A percentile compares a stretch with the other conserved stretches of the same genome.
These are phyloP conservation scores for Aeoliscus strigatus DNA, from an alignment of 2,797 vertebrate species.

Conservation along the genomic window DNA sequence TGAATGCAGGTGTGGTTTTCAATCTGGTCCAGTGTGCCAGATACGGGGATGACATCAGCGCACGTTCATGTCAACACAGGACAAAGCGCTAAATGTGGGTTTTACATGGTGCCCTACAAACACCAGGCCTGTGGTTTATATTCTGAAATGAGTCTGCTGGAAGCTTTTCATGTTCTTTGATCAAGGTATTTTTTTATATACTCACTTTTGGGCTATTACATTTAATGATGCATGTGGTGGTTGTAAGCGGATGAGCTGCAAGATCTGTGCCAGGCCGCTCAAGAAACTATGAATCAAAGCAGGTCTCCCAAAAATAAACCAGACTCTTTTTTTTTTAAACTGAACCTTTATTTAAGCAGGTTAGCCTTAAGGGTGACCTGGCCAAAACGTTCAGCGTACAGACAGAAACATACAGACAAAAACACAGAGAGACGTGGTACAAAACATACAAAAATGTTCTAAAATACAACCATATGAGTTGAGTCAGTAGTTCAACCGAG, in stretches of 20 bases:
- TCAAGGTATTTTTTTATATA: not conserved
- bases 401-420: no score
- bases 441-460: no score
- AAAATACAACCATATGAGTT: no score
- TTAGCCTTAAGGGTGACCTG: no score
- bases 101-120: conserved; percentile 6
- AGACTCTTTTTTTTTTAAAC: no score
- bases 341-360: no score
- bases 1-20: conserved; percentile 52
- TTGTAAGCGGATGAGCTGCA: not conserved
- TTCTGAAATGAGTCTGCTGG: conserved; percentile 5
- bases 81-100: conserved; percentile 19
- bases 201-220: not conserved
- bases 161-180: conserved; percentile 5
- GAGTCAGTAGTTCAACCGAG: no score
- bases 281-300: no score
- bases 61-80: conserved; percentile 38
- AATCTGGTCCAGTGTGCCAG: conserved; percentile 21
- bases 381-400: no score
- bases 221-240: conserved; percentile 4
- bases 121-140: conserved; percentile 1
- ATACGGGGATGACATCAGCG: conserved; percentile 37
- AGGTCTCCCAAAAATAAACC: no score
- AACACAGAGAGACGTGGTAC: no score
- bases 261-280: no score